These are phyloP conservation scores for Steinernema carpocapsae DNA, from an alignment of 2,888 invertebrate genomes.

Conservation along the genomic window DNA sequence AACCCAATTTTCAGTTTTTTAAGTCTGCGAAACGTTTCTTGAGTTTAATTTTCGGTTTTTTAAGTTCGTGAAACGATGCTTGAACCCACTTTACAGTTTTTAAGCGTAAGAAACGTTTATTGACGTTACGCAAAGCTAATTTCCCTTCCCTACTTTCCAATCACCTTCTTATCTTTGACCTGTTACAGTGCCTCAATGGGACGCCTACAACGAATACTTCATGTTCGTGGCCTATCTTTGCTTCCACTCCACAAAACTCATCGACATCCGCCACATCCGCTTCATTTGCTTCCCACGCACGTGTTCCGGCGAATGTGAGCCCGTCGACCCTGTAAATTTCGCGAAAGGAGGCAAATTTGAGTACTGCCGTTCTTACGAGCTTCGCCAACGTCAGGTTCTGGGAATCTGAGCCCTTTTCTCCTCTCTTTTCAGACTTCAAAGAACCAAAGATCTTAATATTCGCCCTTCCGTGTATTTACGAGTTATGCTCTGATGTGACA, in stretches of 20 bases:
- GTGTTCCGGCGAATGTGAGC: slow-evolving; percentile 65
- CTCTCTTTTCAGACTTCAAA: background rate
- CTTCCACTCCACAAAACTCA: slow-evolving; percentile 57
- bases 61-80: no score
- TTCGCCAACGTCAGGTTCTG: slow-evolving; percentile 42
- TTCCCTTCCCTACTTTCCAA: no score
- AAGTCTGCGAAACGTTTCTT: no score
- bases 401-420: background rate
- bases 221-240: slow-evolving; percentile 53
- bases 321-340: slow-evolving; percentile 60
- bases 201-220: slow-evolving; percentile 61
- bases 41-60: no score
- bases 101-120: no score
- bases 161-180: no score
- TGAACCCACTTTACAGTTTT: no score
- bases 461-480: background rate
- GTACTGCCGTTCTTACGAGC: slow-evolving; percentile 50
- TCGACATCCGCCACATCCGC: slow-evolving; percentile 59
- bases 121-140: no score
- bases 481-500: background rate
- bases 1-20: no score
- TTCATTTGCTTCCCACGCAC: slow-evolving; percentile 63
- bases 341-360: slow-evolving; percentile 52
- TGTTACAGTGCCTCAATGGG: slow-evolving; percentile 54
- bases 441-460: slow-evolving; percentile 15